Base-by-base conservation (phyloP, 2,888 invertebrate species). In the Callyntrura guangdongensis region DNA sequence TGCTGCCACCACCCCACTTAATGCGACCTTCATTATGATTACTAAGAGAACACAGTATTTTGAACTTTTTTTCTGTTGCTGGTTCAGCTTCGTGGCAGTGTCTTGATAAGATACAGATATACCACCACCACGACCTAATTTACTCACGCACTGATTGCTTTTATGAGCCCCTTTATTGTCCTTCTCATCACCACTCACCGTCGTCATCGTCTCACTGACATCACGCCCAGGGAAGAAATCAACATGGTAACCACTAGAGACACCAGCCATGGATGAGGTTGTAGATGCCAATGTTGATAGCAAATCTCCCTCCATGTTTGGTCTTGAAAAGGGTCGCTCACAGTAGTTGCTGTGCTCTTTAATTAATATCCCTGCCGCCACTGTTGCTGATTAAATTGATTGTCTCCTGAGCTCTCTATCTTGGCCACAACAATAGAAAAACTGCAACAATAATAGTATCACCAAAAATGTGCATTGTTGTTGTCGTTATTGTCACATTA, bases 31-130 rank as follows among this genome's bases (percentile, higher is more conserved):
- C 72, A 72, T 45, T 17, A 47, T 45, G 20, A 74, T 20, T 11
- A 20, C n/a, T 8, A n/a, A 1, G 20, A 12, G 74, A 74, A 74
- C 74, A 74, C 74, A 72, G 45, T 72, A 74, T 49, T 74, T 74
- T 74, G 74, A 47, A 67, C 67, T 27, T 27, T 74, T 36, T 36
- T 36, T 36, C 36, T 6, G 3, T 36, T 36, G 20, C 47, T 74
- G 9, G 4, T 74, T 36, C 36, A 36, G 72, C n/a, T 17, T 4
- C n/a, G 14, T 56, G n/a, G n/a, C n/a, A n/a, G n/a, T n/a, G n/a
- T n/a, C n/a, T 14, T 17, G 72, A 11, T 6, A 12, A 12, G 64
- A 25, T n/a, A n/a, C 25, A 17, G 17, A 5, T 17, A n/a, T 59
- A 4, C 67, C 14, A 14, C 72, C 17, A 72, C 67, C 11, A 36